A percentile compares a stretch with the other conserved stretches of the same genome.
phyloP scores from a whole-genome alignment of 2,888 invertebrate species.

The Petrolisthes cinctipes region DNA sequence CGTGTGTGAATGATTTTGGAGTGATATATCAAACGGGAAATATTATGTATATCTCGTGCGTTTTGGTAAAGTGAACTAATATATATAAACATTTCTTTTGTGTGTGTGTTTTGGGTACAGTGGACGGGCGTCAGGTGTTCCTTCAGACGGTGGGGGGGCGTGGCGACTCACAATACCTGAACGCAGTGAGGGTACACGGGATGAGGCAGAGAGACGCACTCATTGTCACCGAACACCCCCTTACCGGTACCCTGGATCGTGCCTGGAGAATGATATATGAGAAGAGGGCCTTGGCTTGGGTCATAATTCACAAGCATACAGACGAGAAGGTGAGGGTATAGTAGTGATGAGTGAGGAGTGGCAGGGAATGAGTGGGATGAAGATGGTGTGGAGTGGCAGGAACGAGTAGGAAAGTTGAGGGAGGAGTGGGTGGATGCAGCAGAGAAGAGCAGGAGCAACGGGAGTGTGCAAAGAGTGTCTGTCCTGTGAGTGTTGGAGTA shows the following conservation, averaged over 20 bases:
- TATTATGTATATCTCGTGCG: no score
- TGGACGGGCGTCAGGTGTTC: constrained; percentile 36
- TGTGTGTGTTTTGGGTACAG: not conserved
- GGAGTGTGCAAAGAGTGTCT: no score
- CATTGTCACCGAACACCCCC: constrained; percentile 37
- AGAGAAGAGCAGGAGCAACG: no score
- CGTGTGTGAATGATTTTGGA: no score
- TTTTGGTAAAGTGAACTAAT: no score
- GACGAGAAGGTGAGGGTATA: not conserved
- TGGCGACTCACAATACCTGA: constrained; percentile 31
- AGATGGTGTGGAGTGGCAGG: not conserved
- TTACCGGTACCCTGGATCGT: not conserved
- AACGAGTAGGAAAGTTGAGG: no score
- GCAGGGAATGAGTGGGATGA: not conserved
- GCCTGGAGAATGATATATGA: constrained; percentile 42
- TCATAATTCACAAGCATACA: constrained; percentile 9
- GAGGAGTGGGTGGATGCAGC: no score
- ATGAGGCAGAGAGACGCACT: not conserved
- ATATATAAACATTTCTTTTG: no score
- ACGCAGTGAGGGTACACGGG: constrained; percentile 27
- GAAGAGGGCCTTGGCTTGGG: constrained; percentile 19
- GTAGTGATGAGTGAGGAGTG: not conserved
- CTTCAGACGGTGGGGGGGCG: constrained; percentile 22
- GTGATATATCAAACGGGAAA: no score
- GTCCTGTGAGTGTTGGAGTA: no score